Conservation (phyloP, 1,140 invertebrate species). For the Drosophila insularis region DNA sequence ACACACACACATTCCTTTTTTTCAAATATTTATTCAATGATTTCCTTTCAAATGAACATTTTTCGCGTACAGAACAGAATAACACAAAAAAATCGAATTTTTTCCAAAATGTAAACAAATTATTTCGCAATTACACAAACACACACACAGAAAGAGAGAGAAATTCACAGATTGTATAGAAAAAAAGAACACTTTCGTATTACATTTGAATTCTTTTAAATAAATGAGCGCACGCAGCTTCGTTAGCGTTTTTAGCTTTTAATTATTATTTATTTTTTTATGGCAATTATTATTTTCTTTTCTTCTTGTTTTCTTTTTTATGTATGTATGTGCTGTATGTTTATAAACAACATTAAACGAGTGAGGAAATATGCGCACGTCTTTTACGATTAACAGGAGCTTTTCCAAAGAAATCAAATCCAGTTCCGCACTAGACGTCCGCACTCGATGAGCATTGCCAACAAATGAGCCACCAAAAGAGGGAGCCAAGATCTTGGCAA, state of each 20-base stretch:
- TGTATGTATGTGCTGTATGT: neutral
- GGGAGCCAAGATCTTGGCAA: constrained; percentile 14
- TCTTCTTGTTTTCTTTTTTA: constrained; percentile 21
- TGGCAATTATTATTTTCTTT: constrained; percentile 52
- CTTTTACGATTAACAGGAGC: constrained; percentile 38
- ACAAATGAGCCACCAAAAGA: constrained; percentile 48
- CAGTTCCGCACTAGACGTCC: constrained; percentile 33
- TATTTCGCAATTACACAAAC: constrained; percentile 68
- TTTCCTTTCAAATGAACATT: constrained; percentile 29
- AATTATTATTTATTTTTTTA: constrained; percentile 60
- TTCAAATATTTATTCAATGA: constrained; percentile 19
- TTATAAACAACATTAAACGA: constrained; percentile 49
- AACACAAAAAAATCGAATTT: constrained; percentile 37
- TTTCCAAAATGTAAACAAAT: constrained; percentile 69
- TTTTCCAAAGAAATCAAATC: constrained; percentile 33
- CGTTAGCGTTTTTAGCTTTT: constrained; percentile 47
- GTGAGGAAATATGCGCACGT: constrained; percentile 55
- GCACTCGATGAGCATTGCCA: constrained; percentile 44
- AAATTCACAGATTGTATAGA: neutral
- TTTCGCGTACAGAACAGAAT: constrained; percentile 29
- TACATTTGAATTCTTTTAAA: constrained; percentile 3
- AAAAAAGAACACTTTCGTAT: constrained; percentile 1
- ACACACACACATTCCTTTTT: constrained; percentile 25
- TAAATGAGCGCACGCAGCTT: constrained; percentile 17
- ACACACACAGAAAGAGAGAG: neutral